Percentiles rank a stretch among this genome's conserved stretches.
These are phyloP conservation scores for Andrena fulva DNA, from an alignment of 2,888 invertebrate species.

Conservation along the genomic window DNA sequence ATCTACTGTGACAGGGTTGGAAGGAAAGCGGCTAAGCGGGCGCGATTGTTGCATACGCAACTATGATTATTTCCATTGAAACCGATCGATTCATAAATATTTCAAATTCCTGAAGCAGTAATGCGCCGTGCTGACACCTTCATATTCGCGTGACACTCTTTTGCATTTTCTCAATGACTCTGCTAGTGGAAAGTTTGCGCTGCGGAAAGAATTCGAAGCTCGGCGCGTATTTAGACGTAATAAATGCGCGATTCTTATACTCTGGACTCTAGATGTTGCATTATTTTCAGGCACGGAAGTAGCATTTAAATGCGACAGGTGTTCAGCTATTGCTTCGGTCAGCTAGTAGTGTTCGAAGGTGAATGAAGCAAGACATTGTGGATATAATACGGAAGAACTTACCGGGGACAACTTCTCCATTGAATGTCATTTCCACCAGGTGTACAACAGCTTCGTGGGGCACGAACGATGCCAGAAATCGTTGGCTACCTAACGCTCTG, in stretches of 20 bases:
- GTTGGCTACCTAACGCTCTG: slow-evolving; percentile 94
- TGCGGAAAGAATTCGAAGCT: not conserved
- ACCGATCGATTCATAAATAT: not conserved
- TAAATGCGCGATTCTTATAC: not conserved
- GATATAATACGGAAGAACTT: slow-evolving; percentile 84
- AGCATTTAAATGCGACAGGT: not conserved
- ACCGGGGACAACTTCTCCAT: slow-evolving; percentile 96
- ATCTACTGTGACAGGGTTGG: not conserved
- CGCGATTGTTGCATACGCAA: not conserved
- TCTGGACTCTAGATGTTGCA: not conserved
- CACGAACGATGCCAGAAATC: slow-evolving; percentile 96
- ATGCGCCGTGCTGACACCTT: not conserved
- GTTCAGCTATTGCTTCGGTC: not conserved
- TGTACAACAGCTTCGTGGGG: slow-evolving; percentile 95
- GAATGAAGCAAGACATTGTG: not conserved
- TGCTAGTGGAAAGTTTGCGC: slow-evolving; percentile 7
- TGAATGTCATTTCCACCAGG: slow-evolving; percentile 97
- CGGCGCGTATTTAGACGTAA: not conserved
- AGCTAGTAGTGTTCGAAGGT: not conserved
- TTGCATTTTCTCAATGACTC: slow-evolving; percentile 6
- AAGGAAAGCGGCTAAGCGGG: slow-evolving; percentile 24
- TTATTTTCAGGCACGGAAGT: not conserved
- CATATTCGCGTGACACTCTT: not conserved
- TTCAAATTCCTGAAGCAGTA: not conserved
- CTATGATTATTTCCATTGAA: not conserved